Percentiles rank a stretch among this genome's conserved stretches.
Conservation (phyloP, 2,888 invertebrate species). For the Noctua janthe region DNA sequence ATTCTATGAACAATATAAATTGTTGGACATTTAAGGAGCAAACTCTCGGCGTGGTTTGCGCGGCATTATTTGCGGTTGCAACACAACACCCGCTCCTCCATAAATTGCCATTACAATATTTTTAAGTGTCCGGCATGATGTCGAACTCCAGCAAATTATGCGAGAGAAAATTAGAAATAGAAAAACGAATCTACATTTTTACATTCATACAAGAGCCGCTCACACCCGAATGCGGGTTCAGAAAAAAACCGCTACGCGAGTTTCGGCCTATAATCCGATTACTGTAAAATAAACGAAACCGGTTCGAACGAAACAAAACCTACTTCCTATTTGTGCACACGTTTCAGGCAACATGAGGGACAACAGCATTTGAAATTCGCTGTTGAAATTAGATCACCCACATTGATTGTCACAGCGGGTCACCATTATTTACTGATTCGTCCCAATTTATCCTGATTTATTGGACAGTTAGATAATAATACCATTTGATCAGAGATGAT, state of each 20-base stretch:
- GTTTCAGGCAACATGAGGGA: slow-evolving; percentile 37
- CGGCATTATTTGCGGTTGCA: slow-evolving; percentile 43
- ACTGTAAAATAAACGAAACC: slow-evolving; percentile 32
- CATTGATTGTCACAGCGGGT: slow-evolving; percentile 25
- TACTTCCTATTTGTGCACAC: slow-evolving; percentile 37
- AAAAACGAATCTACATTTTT: background rate
- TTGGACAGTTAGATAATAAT: slow-evolving; percentile 4
- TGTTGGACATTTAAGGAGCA: slow-evolving; percentile 33
- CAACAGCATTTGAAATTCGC: slow-evolving; percentile 46
- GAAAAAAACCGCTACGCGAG: slow-evolving; percentile 15
- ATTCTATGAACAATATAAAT: slow-evolving; percentile 44
- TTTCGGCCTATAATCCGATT: slow-evolving; percentile 43
- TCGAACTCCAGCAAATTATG: background rate
- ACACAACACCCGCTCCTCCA: background rate
- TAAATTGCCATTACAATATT: slow-evolving; percentile 22
- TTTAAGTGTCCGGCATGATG: background rate
- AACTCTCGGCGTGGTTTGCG: slow-evolving; percentile 9
- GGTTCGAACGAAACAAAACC: slow-evolving; percentile 39
- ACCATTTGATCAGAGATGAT: background rate
- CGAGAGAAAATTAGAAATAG: too few species aligned
- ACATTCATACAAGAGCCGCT: slow-evolving; percentile 10
- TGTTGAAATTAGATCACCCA: slow-evolving; percentile 40
- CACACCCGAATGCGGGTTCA: slow-evolving; percentile 25
- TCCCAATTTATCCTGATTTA: slow-evolving; percentile 25
- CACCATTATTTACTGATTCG: slow-evolving; percentile 27